Evolutionary conservation across 2,797 vertebrate species (phyloP), one percentile per base, ranked within the genome.

Genomic region (Falco columbarius): DNA sequence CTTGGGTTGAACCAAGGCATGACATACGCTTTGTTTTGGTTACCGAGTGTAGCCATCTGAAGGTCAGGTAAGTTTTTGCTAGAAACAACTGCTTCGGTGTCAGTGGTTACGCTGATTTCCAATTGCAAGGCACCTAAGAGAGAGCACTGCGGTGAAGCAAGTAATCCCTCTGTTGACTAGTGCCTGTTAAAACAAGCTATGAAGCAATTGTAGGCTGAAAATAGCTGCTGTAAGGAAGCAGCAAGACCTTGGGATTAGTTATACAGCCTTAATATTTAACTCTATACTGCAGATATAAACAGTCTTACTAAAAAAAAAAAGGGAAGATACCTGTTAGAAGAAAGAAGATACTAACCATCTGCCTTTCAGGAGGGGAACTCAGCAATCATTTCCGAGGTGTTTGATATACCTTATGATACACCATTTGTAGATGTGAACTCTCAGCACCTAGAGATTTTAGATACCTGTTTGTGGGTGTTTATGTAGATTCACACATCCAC

Each of bases 111-210:
- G 12, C 24, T 34, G 11, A 42, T 46, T 9, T n/a, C 44, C 61
- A 47, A 29, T 38, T 68, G 55, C 0, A 0, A 79, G 38, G 23
- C 13, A 24, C 6, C 0, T 2, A 49, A 16, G 61, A 76, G 76
- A 49, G 42, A n/a, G 15, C 17, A 22, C 62, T n/a, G 38, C 23
- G 42, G 34, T 68, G 47, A 51, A 76, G 29, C 14, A 63, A 49
- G 24, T 68, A 63, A 89, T 14, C 27, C 6, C 12, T n/a, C 30
- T 89, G n/a, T 63, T 74, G 24, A 65, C 40, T 42, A 55, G 17
- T 66, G 10, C 67, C 90, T 56, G 26, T 81, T 86, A 34, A 93
- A 91, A 77, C 19, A 61, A 89, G 16, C 32, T 34, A 14, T 16
- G 12, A 22, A 73, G 14, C 42, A 70, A 67, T 32, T 67, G 26